Percentiles rank a stretch among this genome's conserved stretches.
These are phyloP conservation scores for Noctua janthina DNA, from an alignment of 2,888 invertebrate genomes.

Conservation along the genomic window DNA sequence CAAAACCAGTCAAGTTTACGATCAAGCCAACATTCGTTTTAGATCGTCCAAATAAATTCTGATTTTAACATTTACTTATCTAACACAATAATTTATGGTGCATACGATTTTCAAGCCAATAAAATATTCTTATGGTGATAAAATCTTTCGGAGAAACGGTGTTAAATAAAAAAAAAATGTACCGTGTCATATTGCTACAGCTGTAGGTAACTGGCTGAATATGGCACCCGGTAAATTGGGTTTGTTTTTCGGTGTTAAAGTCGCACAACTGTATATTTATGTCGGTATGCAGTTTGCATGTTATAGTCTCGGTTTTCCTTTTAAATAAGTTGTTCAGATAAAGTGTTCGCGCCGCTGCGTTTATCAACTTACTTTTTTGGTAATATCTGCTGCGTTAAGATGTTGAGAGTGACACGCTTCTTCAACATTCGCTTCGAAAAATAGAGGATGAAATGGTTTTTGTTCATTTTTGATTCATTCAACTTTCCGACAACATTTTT, in stretches of 20 bases:
- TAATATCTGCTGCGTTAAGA: neutral
- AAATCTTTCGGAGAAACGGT: conserved; percentile 77
- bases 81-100: conserved; percentile 72
- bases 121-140: conserved; percentile 81
- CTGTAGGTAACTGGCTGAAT: conserved; percentile 57
- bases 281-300: conserved; percentile 7
- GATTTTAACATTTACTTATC: conserved; percentile 61
- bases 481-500: conserved; percentile 9
- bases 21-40: conserved; percentile 39
- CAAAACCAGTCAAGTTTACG: conserved; percentile 45
- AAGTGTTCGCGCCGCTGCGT: neutral
- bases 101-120: conserved; percentile 72
- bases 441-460: neutral
- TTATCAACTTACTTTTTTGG: conserved; percentile 26
- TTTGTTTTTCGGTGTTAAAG: conserved; percentile 55
- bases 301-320: conserved; percentile 23
- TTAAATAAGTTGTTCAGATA: conserved; percentile 44
- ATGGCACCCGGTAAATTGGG: conserved; percentile 69
- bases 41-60: conserved; percentile 60
- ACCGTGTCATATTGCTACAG: conserved; percentile 69
- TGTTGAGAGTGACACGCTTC: conserved; percentile 10
- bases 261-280: conserved; percentile 19
- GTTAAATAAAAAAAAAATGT: conserved; percentile 67
- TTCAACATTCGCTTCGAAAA: conserved; percentile 3
- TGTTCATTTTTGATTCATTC: neutral